These are phyloP conservation scores for Ligdia adustata DNA, from an alignment of 2,888 invertebrate genomes.

Conservation along the genomic window DNA sequence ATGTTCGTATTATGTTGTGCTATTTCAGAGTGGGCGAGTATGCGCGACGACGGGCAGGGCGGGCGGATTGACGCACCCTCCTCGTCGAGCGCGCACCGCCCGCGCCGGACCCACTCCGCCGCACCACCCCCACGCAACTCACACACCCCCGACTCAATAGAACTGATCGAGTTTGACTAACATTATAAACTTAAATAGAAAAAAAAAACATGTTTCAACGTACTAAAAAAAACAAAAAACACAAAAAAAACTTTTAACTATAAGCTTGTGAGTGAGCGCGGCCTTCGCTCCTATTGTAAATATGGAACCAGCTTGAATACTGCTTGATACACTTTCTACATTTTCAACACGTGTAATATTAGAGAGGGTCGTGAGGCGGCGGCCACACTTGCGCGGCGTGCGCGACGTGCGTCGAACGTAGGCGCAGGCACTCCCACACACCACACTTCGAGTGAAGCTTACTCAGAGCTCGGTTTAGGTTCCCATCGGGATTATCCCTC, in stretches of 20 bases:
- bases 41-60: conserved; percentile 52
- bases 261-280: conserved; percentile 64
- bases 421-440: conserved; percentile 11
- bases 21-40: conserved; percentile 71
- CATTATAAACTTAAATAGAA: conserved; percentile 35
- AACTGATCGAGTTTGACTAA: conserved; percentile 43
- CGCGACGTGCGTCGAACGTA: neutral
- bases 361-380: conserved; percentile 50
- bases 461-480: conserved; percentile 26
- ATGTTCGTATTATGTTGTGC: neutral
- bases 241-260: conserved; percentile 57
- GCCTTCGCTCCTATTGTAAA: conserved; percentile 65
- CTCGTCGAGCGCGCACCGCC: conserved; percentile 53
- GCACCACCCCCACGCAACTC: conserved; percentile 40
- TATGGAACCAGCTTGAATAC: conserved; percentile 66
- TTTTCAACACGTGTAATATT: conserved; percentile 67
- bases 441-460: conserved; percentile 18
- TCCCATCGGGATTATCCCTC: conserved; percentile 28
- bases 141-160: conserved; percentile 47
- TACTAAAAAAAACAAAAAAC: conserved; percentile 43
- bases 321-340: conserved; percentile 75
- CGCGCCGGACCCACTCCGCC: conserved; percentile 62
- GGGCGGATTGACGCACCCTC: conserved; percentile 73
- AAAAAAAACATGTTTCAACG: conserved; percentile 38
- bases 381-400: conserved; percentile 1